A percentile compares a stretch with the other conserved stretches of the same genome.
Evolutionary conservation across 2,797 vertebrate genomes (phyloP).

Genomic region (Discoglossus pictus): DNA sequence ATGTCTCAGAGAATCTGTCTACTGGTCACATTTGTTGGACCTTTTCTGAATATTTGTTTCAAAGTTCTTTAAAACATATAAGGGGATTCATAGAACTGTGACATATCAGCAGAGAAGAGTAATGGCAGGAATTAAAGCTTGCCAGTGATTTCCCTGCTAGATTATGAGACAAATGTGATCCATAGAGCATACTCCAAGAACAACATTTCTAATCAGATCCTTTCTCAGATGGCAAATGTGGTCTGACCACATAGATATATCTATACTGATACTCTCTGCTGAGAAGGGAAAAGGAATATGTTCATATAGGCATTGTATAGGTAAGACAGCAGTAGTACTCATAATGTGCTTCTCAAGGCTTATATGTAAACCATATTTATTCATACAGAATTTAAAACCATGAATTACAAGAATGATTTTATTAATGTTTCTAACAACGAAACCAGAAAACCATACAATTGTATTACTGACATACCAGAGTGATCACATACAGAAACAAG

Average conservation of each 20-base stretch:
- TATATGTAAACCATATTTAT: too few species aligned
- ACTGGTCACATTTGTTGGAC: conserved; percentile 5
- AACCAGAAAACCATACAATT: too few species aligned
- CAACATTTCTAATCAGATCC: neutral
- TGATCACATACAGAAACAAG: too few species aligned
- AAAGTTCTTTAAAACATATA: neutral
- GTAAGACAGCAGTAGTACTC: too few species aligned
- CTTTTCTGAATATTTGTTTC: conserved; percentile 14
- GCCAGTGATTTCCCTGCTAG: conserved; percentile 27
- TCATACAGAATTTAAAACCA: too few species aligned
- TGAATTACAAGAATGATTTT: too few species aligned
- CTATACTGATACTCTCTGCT: too few species aligned
- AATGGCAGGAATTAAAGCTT: conserved; percentile 20
- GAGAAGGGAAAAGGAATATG: too few species aligned
- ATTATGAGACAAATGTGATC: conserved; percentile 31
- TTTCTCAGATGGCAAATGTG: neutral
- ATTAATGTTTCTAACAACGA: too few species aligned
- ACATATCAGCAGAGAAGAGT: conserved; percentile 19
- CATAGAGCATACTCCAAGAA: conserved; percentile 6
- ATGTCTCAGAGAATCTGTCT: conserved; percentile 8
- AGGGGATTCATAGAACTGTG: conserved; percentile 8
- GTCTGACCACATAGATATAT: conserved; percentile 3
- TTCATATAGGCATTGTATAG: too few species aligned
- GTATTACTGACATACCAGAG: too few species aligned
- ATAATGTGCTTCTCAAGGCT: too few species aligned